Conservation (phyloP, 1,140 invertebrate species). For the Cydia strobilella region DNA sequence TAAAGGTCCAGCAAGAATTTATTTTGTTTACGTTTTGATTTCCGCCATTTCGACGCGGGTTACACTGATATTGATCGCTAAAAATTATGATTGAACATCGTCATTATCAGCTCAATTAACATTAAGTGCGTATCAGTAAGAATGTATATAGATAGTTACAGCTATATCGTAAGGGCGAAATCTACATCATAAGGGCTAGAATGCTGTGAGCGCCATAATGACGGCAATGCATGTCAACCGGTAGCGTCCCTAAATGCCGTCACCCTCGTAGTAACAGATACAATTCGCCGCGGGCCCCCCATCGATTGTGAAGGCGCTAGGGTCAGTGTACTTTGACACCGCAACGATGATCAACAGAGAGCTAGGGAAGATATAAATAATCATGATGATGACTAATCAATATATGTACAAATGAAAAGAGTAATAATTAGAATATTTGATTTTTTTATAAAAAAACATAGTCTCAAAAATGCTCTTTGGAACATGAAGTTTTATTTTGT, state of each 20-base stretch:
- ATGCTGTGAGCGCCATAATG: conserved; percentile 6
- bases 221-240: conserved; percentile 23
- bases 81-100: not conserved
- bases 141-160: not conserved
- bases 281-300: conserved; percentile 43
- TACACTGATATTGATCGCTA: not conserved
- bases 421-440: not conserved
- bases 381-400: conserved; percentile 5
- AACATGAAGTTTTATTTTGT: not conserved
- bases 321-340: conserved; percentile 58
- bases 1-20: too few species aligned
- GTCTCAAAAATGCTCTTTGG: too few species aligned
- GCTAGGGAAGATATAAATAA: conserved; percentile 11
- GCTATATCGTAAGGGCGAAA: too few species aligned
- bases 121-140: not conserved
- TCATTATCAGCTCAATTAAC: not conserved
- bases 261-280: conserved; percentile 28
- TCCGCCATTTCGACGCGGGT: not conserved
- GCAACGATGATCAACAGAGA: conserved; percentile 27
- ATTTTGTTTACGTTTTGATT: too few species aligned
- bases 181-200: not conserved
- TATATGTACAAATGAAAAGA: not conserved
- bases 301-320: conserved; percentile 61
- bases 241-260: conserved; percentile 27
- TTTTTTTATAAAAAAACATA: too few species aligned